Base-by-base conservation (phyloP, 2,888 invertebrate genomes). In the Folsomia manolachei region DNA sequence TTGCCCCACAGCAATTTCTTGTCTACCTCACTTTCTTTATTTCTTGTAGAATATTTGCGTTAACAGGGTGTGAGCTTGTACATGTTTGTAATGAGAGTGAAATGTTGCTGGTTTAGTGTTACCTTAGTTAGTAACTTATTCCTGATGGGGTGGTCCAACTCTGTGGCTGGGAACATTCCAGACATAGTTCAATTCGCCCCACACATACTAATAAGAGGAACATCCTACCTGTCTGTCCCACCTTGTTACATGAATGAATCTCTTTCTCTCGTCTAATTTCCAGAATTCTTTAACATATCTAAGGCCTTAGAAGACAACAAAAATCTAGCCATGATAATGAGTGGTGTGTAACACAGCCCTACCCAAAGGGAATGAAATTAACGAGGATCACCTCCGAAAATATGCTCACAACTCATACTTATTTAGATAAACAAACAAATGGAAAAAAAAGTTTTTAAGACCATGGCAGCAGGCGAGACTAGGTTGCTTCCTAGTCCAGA, bases 81-180 rank as follows among this genome's bases (percentile, higher is more conserved):
- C n/a, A n/a, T n/a, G n/a, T n/a, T n/a, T n/a, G n/a, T n/a, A n/a
- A n/a, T n/a, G n/a, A n/a, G n/a, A n/a, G n/a, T n/a, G n/a, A n/a
- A n/a, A n/a, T n/a, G n/a, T n/a, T n/a, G n/a, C n/a, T n/a, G n/a
- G n/a, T n/a, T n/a, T n/a, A n/a, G n/a, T n/a, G n/a, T n/a, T n/a
- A n/a, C n/a, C n/a, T n/a, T n/a, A n/a, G n/a, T n/a, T n/a, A n/a
- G n/a, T n/a, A n/a, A n/a, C n/a, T n/a, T n/a, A n/a, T n/a, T n/a
- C n/a, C 74, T 72, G 71, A 78, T 75, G n/a, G 78, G 78, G 78
- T 78, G 78, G 78, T 76, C 78, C 7, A 9, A 14, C 7, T 39
- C 39, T n/a, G 39, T 39, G 39, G 39, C 23, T 39, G 51, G 26
- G 61, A n/a, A 65, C 73, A 75, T 75, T 75, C 75, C 63, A 73